Percentiles rank a stretch among this genome's conserved stretches.
Evolutionary conservation across 2,797 vertebrate species (phyloP).

Genomic region (Balearica regulorum): DNA sequence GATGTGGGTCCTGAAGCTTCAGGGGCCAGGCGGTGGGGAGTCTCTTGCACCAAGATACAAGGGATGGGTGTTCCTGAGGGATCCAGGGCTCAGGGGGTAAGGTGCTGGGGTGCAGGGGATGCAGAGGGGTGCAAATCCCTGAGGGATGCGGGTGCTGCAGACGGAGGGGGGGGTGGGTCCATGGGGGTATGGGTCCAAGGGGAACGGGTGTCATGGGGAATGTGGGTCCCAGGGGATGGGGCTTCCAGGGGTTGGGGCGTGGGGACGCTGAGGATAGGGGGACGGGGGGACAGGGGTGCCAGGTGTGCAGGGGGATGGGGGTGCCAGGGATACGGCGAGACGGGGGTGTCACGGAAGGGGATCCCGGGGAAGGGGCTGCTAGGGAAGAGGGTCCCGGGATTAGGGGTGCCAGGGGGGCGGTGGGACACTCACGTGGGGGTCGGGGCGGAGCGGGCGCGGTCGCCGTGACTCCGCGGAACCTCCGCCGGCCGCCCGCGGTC

Average conservation of each 20-base stretch:
- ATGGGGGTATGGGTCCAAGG: neutral
- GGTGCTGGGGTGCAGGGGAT: neutral
- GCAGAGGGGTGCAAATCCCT: too few species aligned
- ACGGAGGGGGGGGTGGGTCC: too few species aligned
- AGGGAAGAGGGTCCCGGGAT: neutral
- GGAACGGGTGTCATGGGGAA: too few species aligned
- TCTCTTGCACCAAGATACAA: neutral
- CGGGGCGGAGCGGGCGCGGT: neutral
- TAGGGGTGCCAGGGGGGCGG: too few species aligned
- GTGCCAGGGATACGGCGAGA: neutral
- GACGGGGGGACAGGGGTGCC: too few species aligned
- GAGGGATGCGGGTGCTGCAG: neutral
- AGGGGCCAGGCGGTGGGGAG: neutral
- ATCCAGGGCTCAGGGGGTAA: neutral
- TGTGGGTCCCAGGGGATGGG: too few species aligned
- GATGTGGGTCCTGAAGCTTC: neutral
- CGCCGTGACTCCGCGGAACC: neutral
- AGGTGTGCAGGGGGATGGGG: neutral
- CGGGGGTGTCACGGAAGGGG: too few species aligned
- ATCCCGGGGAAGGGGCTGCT: accelerated
- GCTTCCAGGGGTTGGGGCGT: too few species aligned
- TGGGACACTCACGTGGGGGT: conserved; percentile 37
- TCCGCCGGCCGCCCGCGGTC: neutral
- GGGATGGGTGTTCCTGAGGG: too few species aligned
- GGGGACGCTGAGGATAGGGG: too few species aligned